These are phyloP conservation scores for Choristoneura rosaceana DNA, from an alignment of 2,888 invertebrate species.

Conservation along the genomic window DNA sequence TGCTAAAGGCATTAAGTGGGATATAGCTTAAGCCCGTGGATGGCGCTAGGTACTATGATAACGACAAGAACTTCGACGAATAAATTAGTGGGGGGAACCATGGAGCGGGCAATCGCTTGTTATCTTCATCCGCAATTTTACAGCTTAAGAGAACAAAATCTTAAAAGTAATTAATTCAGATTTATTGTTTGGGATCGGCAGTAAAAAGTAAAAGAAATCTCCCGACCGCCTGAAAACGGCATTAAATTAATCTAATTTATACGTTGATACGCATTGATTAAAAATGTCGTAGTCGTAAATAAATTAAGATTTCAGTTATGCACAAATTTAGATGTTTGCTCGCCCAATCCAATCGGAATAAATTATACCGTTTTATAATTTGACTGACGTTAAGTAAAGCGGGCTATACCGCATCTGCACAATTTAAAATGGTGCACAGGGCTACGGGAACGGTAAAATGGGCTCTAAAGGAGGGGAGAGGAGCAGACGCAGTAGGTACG, in stretches of 20 bases:
- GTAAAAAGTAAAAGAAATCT: slow-evolving; percentile 37
- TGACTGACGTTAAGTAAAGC: slow-evolving; percentile 45
- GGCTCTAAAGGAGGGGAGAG: slow-evolving; percentile 63
- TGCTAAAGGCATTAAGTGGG: slow-evolving; percentile 63
- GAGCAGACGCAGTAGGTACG: slow-evolving; percentile 64
- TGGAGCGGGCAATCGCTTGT: slow-evolving; percentile 64
- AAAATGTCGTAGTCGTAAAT: slow-evolving; percentile 8
- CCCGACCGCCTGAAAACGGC: slow-evolving; percentile 19
- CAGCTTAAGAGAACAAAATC: slow-evolving; percentile 63
- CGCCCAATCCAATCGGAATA: slow-evolving; percentile 25
- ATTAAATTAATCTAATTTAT: slow-evolving; percentile 41
- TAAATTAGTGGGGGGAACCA: slow-evolving; percentile 69
- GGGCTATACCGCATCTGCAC: slow-evolving; percentile 59
- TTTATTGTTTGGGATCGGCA: slow-evolving; percentile 46
- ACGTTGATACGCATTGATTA: slow-evolving; percentile 33
- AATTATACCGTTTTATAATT: slow-evolving; percentile 33
- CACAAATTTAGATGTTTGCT: slow-evolving; percentile 7
- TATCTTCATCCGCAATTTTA: slow-evolving; percentile 71
- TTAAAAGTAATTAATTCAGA: slow-evolving; percentile 63
- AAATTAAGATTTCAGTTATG: slow-evolving; percentile 11
- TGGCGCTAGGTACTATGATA: slow-evolving; percentile 67
- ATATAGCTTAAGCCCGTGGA: slow-evolving; percentile 66
- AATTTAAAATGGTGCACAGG: slow-evolving; percentile 53
- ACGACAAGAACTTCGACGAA: slow-evolving; percentile 70
- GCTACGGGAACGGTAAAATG: slow-evolving; percentile 68